These are phyloP conservation scores for Dermochelys coriacea DNA, from an alignment of 2,797 vertebrate genomes.

Conservation along the genomic window DNA sequence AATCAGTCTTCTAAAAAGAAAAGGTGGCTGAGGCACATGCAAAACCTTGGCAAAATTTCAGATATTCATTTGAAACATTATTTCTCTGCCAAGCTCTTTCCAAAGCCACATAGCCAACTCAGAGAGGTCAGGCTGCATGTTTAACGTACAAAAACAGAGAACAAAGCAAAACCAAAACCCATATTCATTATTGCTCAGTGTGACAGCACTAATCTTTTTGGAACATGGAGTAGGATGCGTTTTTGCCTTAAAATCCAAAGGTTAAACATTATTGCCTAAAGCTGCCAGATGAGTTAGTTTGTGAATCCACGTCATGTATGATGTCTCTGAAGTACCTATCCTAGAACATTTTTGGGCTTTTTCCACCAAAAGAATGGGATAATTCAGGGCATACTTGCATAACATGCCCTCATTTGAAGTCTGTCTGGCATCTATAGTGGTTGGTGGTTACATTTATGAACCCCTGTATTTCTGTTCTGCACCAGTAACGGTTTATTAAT, in stretches of 20 bases:
- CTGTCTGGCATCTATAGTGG: not conserved
- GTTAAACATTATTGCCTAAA: not conserved
- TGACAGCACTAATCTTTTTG: not conserved
- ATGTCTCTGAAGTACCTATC: not conserved
- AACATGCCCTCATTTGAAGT: not conserved
- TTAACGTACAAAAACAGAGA: not conserved
- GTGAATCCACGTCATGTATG: not conserved
- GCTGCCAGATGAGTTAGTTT: not conserved
- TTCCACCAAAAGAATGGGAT: not conserved
- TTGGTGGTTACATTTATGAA: not conserved
- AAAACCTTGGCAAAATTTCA: not conserved
- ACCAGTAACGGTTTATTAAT: not conserved
- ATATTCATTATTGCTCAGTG: not conserved
- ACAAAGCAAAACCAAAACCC: not conserved
- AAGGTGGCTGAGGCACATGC: not conserved
- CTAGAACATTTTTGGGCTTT: not conserved
- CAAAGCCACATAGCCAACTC: too few species aligned
- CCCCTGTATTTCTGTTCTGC: accelerated
- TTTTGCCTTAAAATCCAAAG: not conserved
- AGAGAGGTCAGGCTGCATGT: not conserved
- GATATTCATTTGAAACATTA: not conserved
- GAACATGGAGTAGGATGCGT: not conserved
- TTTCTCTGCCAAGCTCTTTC: not conserved
- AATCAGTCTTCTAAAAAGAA: accelerated
- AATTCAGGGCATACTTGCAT: not conserved